Evolutionary conservation across 2,797 vertebrate genomes (phyloP), one percentile per base, ranked within the genome.

Genomic region (Champsocephalus gunnari): DNA sequence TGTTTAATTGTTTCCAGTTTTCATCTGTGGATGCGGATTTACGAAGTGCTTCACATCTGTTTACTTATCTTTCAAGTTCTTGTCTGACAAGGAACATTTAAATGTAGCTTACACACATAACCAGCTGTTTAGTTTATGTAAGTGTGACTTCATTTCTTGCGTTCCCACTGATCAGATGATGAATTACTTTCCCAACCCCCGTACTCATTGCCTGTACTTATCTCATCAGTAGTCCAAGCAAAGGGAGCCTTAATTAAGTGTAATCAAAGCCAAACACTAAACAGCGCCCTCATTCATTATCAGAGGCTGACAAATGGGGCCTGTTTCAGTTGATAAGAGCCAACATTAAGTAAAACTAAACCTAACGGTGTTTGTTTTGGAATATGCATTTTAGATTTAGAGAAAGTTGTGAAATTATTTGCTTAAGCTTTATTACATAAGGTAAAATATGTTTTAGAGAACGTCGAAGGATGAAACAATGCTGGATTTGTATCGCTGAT

Each of bases 181-280:
- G 60, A 75, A 81, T 85, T 17, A 55, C 70, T 86, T 88, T 77
- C 77, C 75, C 76, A 80, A 54, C n/a, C 56, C 53, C 19, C 32
- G 16, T 5, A 34, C 72, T 75, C 67, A 41, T 55, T 80, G 57
- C 66, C 69, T 69, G 62, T 50, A 66, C 59, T 83, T 85, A 83
- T 81, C 71, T 75, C 82, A 89, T 87, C 79, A 83, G 77, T 16
- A 43, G 50, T 74, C 62, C 64, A 77, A 79, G 77, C 77, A 79
- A 75, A 73, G 21, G 47, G 55, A 72, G 73, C 9, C 7, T 71
- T 66, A 85, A 87, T 88, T 64, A 82, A 65, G 60, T 61, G 14
- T 54, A 71, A 80, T 87, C 72, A 79, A 69, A 80, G 57, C 66
- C 82, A 85, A 79, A 83, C 68, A 71, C 59, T 59, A 55, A 61